phyloP scores from a whole-genome alignment of 2,797 vertebrate genomes.

The Poecilia picta region DNA sequence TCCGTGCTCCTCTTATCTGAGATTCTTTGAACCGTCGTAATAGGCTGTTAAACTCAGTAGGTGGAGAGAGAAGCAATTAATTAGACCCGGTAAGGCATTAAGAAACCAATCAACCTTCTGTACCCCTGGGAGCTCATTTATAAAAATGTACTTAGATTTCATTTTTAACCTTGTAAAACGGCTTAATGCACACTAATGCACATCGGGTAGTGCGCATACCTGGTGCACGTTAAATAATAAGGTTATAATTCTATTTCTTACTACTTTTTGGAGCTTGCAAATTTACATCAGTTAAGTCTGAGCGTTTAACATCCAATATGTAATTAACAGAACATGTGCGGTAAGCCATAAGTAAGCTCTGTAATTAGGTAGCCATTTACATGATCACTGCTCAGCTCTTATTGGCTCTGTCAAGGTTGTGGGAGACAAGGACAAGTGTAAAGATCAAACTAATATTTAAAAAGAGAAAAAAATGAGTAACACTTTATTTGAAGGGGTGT shows the following conservation, averaged over 20 bases:
- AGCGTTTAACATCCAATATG: background rate
- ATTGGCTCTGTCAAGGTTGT: no score
- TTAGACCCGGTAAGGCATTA: slow-evolving; percentile 64
- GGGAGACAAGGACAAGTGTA: background rate
- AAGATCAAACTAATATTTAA: background rate
- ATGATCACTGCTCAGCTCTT: background rate
- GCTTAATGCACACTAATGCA: slow-evolving; percentile 7
- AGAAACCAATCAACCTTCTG: slow-evolving; percentile 55
- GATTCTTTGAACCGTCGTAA: slow-evolving; percentile 35
- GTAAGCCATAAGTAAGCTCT: background rate
- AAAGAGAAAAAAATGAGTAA: background rate
- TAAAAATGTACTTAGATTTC: slow-evolving; percentile 41
- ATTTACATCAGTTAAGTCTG: background rate
- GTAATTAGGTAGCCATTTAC: background rate
- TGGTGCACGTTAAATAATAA: background rate
- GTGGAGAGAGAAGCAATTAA: slow-evolving; percentile 60
- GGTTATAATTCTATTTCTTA: background rate
- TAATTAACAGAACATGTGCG: slow-evolving; percentile 6
- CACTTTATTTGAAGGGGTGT: no score
- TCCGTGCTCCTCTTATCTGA: slow-evolving; percentile 17
- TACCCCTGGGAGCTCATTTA: slow-evolving; percentile 49
- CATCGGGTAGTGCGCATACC: slow-evolving; percentile 3
- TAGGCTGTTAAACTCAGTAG: slow-evolving; percentile 55
- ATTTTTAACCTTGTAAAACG: slow-evolving; percentile 25
- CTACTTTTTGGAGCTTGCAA: background rate